Evolutionary conservation across 2,888 invertebrate species (phyloP), one percentile per base, ranked within the genome.

Genomic region (Ashinkailepas kermadecensis): DNA sequence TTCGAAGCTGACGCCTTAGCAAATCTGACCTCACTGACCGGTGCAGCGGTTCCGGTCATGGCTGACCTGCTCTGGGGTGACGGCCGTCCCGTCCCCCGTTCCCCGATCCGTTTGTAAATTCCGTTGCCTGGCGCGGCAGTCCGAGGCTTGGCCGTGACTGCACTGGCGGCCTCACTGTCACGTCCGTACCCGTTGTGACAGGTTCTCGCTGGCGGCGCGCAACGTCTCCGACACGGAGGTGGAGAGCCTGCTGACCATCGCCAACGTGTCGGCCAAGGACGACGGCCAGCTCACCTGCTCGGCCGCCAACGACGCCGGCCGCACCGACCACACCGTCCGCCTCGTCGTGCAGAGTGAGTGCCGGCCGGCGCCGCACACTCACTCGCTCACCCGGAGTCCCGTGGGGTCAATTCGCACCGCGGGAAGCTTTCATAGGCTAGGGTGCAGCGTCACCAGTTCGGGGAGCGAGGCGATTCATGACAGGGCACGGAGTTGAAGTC

Each of bases 241-340:
- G 74, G 74, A 74, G 56, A 56, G 74, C 74, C 74, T 21, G 74
- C 74, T 74, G 21, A 74, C 74, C 56, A 54, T 74, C 56, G 8
- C 54, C 56, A 74, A 74, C 74, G 74, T 74, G 54, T 56, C 74
- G 54, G n/a, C 54, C 74, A 74, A 74, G 74, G 74, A 74, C 21
- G 74, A 56, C 56, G 74, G 74, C 56, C 9, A 56, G 54, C 74
- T 74, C 23, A 74, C 74, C 23, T 74, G 74, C 56, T 0, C 21
- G 21, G 74, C 74, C 9, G 0, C 56, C 54, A 74, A 74, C 56
- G 56, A 21, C 2, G 74, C 21, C 56, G 74, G 74, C 56, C 18
- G 56, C 1, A 56, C 74, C 56, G 56, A 74, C 56, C 74, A 74
- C 56, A 74, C 58, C 12, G 79, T 79, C 58, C 15, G 15, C 23